Evolutionary conservation across 2,888 invertebrate species (phyloP).

Genomic region (Eupithecia inturbata): DNA sequence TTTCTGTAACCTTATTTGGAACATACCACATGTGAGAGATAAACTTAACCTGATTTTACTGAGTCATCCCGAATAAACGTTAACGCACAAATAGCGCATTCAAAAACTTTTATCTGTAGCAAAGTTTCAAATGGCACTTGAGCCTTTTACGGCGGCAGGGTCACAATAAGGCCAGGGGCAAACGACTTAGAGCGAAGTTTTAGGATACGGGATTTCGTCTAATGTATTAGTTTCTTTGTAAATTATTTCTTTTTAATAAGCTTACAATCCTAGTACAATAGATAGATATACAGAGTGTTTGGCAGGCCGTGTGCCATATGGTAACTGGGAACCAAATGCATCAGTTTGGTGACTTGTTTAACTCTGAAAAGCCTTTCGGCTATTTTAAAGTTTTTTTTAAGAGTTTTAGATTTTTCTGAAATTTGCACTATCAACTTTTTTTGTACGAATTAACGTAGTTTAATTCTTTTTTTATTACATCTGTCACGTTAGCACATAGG

Average conservation of each 20-base stretch:
- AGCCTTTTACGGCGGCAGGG: conserved; percentile 36
- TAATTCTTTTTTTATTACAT: no score
- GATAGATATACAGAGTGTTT: no score
- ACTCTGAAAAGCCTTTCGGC: no score
- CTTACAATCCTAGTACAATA: neutral
- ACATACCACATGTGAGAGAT: conserved; percentile 22
- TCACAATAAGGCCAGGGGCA: conserved; percentile 16
- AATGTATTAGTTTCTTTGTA: conserved; percentile 2
- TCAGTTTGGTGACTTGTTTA: no score
- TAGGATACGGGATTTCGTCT: neutral
- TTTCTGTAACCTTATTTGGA: neutral
- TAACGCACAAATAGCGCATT: conserved; percentile 40
- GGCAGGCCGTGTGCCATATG: no score
- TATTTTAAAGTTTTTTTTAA: no score
- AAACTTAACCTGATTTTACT: conserved; percentile 30
- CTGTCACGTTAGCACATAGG: no score
- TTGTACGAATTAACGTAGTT: no score
- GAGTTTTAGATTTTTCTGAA: no score
- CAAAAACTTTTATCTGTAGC: conserved; percentile 41
- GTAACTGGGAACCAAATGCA: no score
- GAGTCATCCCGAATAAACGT: conserved; percentile 38
- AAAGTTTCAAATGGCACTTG: conserved; percentile 46
- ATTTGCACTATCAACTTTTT: no score
- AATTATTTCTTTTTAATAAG: neutral
- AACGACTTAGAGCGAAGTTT: conserved; percentile 2